These are phyloP conservation scores for Priocnemis perturbator DNA, from an alignment of 2,888 invertebrate species.

Conservation along the genomic window DNA sequence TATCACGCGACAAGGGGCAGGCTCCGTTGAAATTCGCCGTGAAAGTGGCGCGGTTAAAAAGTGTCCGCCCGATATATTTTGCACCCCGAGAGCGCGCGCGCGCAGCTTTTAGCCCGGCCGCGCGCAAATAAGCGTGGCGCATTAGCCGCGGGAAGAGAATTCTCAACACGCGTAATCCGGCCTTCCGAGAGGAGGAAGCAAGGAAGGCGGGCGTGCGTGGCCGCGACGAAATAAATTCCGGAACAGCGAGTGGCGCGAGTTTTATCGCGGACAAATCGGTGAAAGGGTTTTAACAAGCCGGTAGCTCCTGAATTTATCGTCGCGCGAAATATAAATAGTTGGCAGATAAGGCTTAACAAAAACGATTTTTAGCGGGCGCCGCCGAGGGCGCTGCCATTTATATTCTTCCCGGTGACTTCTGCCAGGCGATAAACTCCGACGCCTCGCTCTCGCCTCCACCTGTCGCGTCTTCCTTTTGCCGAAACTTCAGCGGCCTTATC, in stretches of 20 bases:
- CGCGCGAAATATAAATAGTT: slow-evolving; percentile 31
- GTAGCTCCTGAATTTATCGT: slow-evolving; percentile 38
- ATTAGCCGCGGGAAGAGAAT: too few relatives aligned
- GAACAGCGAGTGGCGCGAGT: not conserved
- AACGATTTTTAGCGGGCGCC: slow-evolving; percentile 17
- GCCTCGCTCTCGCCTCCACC: slow-evolving; percentile 27
- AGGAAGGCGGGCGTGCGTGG: not conserved
- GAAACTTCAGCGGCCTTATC: slow-evolving; percentile 34
- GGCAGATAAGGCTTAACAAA: slow-evolving; percentile 13
- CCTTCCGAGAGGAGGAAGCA: too few relatives aligned
- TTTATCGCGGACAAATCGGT: slow-evolving; percentile 35
- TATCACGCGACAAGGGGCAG: too few relatives aligned
- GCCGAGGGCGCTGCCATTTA: slow-evolving; percentile 25
- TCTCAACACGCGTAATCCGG: too few relatives aligned
- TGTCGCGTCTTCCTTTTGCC: slow-evolving; percentile 26
- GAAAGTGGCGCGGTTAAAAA: too few relatives aligned
- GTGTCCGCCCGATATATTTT: too few relatives aligned
- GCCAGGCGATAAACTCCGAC: slow-evolving; percentile 30
- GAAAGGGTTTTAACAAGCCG: slow-evolving; percentile 26
- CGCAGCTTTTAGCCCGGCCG: too few relatives aligned
- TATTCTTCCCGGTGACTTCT: slow-evolving; percentile 30
- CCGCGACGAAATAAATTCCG: not conserved
- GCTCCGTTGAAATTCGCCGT: too few relatives aligned
- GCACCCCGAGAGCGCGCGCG: too few relatives aligned
- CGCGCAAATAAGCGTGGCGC: too few relatives aligned